Evolutionary conservation across 1,140 invertebrate genomes (phyloP).

Genomic region (Macrostomum lignano): DNA sequence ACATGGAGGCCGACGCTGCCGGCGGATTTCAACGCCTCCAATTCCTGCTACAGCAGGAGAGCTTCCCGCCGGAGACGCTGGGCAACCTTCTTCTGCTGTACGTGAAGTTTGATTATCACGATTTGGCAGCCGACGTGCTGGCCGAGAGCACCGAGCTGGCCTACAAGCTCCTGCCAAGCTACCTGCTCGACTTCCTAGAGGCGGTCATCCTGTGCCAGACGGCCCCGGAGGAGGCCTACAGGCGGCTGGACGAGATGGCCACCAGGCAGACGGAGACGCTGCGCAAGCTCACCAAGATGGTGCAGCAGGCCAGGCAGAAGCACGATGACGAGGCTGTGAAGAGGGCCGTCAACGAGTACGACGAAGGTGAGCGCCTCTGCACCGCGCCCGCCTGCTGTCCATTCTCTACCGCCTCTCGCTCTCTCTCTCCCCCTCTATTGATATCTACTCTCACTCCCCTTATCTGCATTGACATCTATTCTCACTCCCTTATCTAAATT

Average conservation of each 20-base stretch:
- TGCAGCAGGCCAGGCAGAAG: conserved; percentile 52
- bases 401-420: too few relatives aligned
- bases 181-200: conserved; percentile 40
- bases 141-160: conserved; percentile 89
- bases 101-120: conserved; percentile 75
- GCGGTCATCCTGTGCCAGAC: conserved; percentile 88
- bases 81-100: conserved; percentile 75
- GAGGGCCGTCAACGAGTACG: conserved; percentile 63
- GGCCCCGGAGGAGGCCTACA: conserved; percentile 77
- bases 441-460: too few relatives aligned
- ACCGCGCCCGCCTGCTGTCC: too few relatives aligned
- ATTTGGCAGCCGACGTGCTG: conserved; percentile 80
- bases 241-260: conserved; percentile 59
- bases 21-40: conserved; percentile 88
- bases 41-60: conserved; percentile 69
- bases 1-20: conserved; percentile 57
- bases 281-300: conserved; percentile 60
- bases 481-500: too few relatives aligned
- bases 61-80: conserved; percentile 83
- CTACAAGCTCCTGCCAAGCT: conserved; percentile 77
- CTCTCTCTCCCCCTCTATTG: too few relatives aligned
- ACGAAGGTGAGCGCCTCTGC: too few relatives aligned
- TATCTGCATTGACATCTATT: too few relatives aligned
- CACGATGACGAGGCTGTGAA: conserved; percentile 62
- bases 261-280: conserved; percentile 61